Evolutionary conservation across 1,140 invertebrate genomes (phyloP), one percentile per base, ranked within the genome.

Genomic region (Holcopasites calliopsidis): DNA sequence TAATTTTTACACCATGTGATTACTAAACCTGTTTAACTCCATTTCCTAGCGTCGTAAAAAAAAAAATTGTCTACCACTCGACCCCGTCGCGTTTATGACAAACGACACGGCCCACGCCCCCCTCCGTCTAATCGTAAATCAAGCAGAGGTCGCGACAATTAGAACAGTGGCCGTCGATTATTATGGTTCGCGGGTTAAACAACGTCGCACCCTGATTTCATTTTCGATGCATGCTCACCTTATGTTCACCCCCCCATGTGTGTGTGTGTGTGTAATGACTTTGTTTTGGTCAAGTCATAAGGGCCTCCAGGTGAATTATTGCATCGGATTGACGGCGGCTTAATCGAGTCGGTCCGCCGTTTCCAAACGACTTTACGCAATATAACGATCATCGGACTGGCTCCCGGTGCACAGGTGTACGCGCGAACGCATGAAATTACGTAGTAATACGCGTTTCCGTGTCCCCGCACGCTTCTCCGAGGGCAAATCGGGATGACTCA

Each of bases 211-310:
- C 60, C 68, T 65, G 47, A 76, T 79, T 78, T 74, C 57, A 71
- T 77, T 73, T 71, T 79, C 75, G 50, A 35, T 23, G 10, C 38
- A 52, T 11, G 75, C 28, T 42, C 31, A 52, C 87, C 85, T 87
- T 88, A 84, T 88, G 87, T 82, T 86, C 82, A 31, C 76, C 84
- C 62, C n/a, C n/a, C n/a, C n/a, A n/a, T n/a, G n/a, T n/a, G n/a
- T n/a, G n/a, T n/a, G n/a, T n/a, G n/a, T n/a, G n/a, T 33, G 84
- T 60, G 54, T 90, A 91, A 91, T 91, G 88, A 90, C 86, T 90
- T 91, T 91, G 90, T 91, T 91, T 90, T n/a, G n/a, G 88, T 86
- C 77, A 72, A 66, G 83, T 89, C 88, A 89, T 88, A 90, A 89
- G 84, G n/a, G 84, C 58, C 76, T 76, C 85, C 88, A 89, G 86